These are phyloP conservation scores for Aspidoscelis tigris DNA, from an alignment of 2,113 vertebrate genomes.

Conservation along the genomic window DNA sequence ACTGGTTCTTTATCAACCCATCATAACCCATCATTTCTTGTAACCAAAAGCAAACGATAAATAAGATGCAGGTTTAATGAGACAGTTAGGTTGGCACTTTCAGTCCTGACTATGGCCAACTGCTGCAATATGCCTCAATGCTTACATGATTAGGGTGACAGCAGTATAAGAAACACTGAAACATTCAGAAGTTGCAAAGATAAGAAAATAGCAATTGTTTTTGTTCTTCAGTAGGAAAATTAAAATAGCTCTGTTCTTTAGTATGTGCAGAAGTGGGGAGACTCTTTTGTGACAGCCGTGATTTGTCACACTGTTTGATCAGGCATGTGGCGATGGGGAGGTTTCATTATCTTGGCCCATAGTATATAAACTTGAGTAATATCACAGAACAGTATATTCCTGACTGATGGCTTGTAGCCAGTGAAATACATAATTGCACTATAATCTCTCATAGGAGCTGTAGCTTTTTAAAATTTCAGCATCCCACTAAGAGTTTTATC, in stretches of 20 bases:
- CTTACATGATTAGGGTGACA: not conserved
- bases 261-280: not conserved
- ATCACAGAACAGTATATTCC: not conserved
- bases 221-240: not conserved
- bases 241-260: not conserved
- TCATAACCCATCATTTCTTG: not conserved
- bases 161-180: constrained; percentile 4
- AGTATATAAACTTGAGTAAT: not conserved
- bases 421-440: not conserved
- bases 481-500: rapidly evolving
- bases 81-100: not conserved
- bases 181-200: not conserved
- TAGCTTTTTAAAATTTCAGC: not conserved
- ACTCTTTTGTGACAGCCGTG: not conserved
- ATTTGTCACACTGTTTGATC: not conserved
- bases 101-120: not conserved
- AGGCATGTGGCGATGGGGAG: not conserved
- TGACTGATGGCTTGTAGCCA: not conserved
- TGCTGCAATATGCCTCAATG: not conserved
- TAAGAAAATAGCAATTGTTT: not conserved
- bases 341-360: not conserved
- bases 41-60: not conserved
- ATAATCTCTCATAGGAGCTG: not conserved
- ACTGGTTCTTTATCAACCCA: not conserved
- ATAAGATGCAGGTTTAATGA: not conserved